These are phyloP conservation scores for Cephus pygmeus DNA, from an alignment of 2,888 invertebrate genomes.

Conservation along the genomic window DNA sequence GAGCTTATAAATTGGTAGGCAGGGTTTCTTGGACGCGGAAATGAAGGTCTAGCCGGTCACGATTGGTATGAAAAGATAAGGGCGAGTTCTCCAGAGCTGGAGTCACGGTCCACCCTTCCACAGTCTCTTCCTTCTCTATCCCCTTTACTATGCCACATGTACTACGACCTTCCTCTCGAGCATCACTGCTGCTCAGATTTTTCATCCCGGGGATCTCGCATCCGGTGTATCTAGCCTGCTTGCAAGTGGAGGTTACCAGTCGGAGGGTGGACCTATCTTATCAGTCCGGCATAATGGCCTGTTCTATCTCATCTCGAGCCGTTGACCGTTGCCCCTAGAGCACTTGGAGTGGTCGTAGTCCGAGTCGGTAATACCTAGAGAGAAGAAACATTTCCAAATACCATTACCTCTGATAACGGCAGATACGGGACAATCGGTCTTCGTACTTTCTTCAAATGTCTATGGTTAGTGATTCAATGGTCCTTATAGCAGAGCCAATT, in stretches of 20 bases:
- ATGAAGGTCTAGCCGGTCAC: slow-evolving; percentile 61
- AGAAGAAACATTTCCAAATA: not conserved
- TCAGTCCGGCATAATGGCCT: slow-evolving; percentile 60
- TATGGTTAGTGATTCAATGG: not conserved
- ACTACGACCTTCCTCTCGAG: slow-evolving; percentile 28
- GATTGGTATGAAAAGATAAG: slow-evolving; percentile 63
- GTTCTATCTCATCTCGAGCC: slow-evolving; percentile 62
- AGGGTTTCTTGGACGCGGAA: slow-evolving; percentile 59
- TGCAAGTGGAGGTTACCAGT: slow-evolving; percentile 22
- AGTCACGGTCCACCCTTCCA: slow-evolving; percentile 15
- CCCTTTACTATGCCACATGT: not conserved
- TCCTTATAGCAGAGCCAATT: not conserved
- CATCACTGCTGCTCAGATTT: slow-evolving; percentile 58
- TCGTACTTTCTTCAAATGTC: not conserved
- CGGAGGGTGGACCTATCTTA: slow-evolving; percentile 51
- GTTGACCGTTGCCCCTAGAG: slow-evolving; percentile 58
- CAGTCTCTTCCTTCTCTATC: slow-evolving; percentile 21
- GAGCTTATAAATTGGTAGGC: slow-evolving; percentile 56
- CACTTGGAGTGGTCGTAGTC: slow-evolving; percentile 31
- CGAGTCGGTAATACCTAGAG: not conserved
- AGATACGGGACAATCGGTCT: not conserved
- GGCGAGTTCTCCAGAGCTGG: slow-evolving; percentile 46
- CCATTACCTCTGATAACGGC: not conserved
- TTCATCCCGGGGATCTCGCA: slow-evolving; percentile 60
- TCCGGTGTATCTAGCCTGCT: slow-evolving; percentile 59